These are phyloP conservation scores for Pristionchus japonicus DNA, from an alignment of 2,888 invertebrate genomes.

Conservation along the genomic window DNA sequence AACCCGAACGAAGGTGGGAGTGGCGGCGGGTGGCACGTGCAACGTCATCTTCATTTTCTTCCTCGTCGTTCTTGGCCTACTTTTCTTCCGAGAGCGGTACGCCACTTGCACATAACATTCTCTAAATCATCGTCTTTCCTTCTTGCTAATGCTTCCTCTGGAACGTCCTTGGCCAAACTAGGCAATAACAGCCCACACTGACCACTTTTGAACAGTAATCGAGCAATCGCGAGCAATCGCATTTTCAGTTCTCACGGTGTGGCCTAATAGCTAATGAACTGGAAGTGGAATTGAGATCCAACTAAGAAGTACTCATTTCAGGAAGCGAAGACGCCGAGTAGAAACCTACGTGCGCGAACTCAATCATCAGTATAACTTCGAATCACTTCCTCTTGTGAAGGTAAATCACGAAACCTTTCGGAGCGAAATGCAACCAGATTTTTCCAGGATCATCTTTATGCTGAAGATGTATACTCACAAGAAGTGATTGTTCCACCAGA, in stretches of 20 bases:
- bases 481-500: not conserved
- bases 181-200: not conserved
- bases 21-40: constrained; percentile 24
- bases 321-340: constrained; percentile 1
- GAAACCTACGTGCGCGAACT: not conserved
- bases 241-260: constrained; percentile 2
- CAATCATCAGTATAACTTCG: not conserved
- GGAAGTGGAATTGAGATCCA: no score
- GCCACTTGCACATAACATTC: not conserved
- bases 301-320: not conserved
- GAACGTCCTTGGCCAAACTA: constrained; percentile 23
- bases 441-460: not conserved
- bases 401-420: not conserved
- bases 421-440: no score
- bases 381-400: constrained; percentile 27
- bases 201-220: not conserved
- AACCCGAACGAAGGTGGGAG: constrained; percentile 18
- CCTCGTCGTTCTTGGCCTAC: constrained; percentile 26
- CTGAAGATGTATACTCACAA: not conserved
- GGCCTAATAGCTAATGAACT: not conserved
- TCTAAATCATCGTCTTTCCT: not conserved
- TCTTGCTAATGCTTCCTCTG: not conserved
- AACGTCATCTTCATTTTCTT: constrained; percentile 31
- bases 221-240: not conserved
- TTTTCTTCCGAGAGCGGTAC: constrained; percentile 37